A percentile compares a stretch with the other conserved stretches of the same genome.
These are phyloP conservation scores for Alouatta palliata DNA, from an alignment of 2,113 vertebrate genomes.

Conservation along the genomic window DNA sequence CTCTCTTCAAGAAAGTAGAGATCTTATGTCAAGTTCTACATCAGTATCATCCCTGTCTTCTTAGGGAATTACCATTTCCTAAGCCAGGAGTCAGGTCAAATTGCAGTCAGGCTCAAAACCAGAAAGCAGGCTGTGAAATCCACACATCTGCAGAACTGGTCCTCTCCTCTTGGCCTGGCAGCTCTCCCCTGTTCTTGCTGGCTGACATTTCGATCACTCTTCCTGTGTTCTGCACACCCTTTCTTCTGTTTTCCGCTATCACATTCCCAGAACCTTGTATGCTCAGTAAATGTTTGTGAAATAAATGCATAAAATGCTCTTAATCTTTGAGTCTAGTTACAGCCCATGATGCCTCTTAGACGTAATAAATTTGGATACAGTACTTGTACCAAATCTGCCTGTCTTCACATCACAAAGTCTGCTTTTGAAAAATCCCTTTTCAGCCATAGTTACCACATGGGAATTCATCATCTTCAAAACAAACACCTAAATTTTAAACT, in stretches of 20 bases:
- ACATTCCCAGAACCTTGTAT: neutral
- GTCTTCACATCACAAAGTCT: neutral
- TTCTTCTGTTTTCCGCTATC: neutral
- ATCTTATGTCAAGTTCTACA: neutral
- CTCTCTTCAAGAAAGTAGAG: constrained; percentile 39
- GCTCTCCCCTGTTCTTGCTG: neutral
- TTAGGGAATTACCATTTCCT: neutral
- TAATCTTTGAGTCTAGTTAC: neutral
- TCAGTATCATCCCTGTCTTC: constrained; percentile 13
- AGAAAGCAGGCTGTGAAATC: neutral
- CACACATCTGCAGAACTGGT: neutral
- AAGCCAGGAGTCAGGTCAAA: neutral
- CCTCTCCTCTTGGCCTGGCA: neutral
- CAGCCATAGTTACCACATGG: neutral
- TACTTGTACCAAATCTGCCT: neutral
- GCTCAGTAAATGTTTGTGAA: neutral
- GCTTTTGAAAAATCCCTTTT: neutral
- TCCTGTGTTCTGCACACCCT: neutral
- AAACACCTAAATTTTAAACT: neutral
- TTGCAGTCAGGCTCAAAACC: neutral
- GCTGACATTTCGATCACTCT: neutral
- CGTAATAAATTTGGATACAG: neutral
- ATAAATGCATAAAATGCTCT: neutral
- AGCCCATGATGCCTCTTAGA: neutral
- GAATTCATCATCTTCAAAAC: neutral